A percentile compares a stretch with the other conserved stretches of the same genome.
phyloP scores from a whole-genome alignment of 2,797 vertebrate genomes.

The Bufotes viridis region DNA sequence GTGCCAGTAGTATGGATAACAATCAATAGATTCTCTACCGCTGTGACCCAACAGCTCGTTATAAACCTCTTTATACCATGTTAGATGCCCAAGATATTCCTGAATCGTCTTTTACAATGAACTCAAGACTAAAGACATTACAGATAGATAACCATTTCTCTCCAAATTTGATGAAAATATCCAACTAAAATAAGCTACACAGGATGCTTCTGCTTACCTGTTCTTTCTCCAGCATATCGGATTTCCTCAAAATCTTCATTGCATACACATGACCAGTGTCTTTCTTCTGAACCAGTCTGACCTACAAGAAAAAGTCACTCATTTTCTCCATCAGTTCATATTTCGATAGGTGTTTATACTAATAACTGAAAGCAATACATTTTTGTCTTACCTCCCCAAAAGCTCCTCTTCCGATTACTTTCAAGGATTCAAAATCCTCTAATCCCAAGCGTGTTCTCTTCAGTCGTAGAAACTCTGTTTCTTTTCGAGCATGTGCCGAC shows the following conservation, averaged over 20 bases:
- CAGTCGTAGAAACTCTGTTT: constrained; percentile 96
- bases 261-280: constrained; percentile 97
- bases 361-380: too few species aligned
- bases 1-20: too few species aligned
- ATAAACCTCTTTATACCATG: too few species aligned
- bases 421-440: constrained; percentile 97
- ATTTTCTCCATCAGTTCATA: neutral
- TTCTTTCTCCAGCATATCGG: constrained; percentile 98
- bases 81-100: too few species aligned
- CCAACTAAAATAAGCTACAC: too few species aligned
- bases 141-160: too few species aligned
- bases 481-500: constrained; percentile 94
- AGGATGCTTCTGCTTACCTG: constrained; percentile 77
- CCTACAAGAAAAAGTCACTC: constrained; percentile 72
- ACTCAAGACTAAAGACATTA: too few species aligned
- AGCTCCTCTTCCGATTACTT: constrained; percentile 97
- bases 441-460: constrained; percentile 94
- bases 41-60: too few species aligned
- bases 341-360: neutral
- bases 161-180: too few species aligned
- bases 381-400: constrained; percentile 91
- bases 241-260: constrained; percentile 98
- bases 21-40: too few species aligned
- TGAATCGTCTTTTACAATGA: too few species aligned
- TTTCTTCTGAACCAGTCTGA: constrained; percentile 97